phyloP scores from a whole-genome alignment of 2,797 vertebrate genomes.

The Bradypodion pumilum region DNA sequence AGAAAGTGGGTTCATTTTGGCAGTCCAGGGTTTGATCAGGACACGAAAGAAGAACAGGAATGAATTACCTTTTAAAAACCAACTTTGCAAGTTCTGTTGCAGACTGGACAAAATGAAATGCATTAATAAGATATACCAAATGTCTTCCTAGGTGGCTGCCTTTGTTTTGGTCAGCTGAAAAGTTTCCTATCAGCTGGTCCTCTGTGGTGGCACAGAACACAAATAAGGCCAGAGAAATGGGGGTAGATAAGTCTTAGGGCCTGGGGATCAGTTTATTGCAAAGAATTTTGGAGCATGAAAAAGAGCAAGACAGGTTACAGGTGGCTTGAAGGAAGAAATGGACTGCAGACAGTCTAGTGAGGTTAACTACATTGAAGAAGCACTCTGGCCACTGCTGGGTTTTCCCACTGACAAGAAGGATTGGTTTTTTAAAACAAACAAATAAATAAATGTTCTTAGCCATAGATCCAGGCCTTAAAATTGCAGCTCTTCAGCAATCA shows the following conservation, averaged over 20 bases:
- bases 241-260: neutral
- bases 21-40: too few relatives aligned
- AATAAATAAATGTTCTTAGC: too few relatives aligned
- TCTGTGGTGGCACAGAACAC: neutral
- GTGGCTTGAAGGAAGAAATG: neutral
- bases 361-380: neutral
- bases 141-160: neutral
- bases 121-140: neutral
- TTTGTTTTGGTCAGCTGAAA: neutral
- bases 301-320: too few relatives aligned
- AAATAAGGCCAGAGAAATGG: neutral
- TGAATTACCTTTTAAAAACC: too few relatives aligned
- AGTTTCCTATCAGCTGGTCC: neutral
- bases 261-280: slow-evolving; percentile 2
- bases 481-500: neutral
- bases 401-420: neutral
- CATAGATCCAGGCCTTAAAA: neutral
- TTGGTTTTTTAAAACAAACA: neutral
- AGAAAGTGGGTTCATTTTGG: too few relatives aligned
- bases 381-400: neutral
- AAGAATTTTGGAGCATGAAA: neutral
- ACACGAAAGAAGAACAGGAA: too few relatives aligned
- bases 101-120: neutral
- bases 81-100: neutral
- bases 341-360: neutral